Evolutionary conservation across 2,888 invertebrate species (phyloP), one percentile per base, ranked within the genome.

Genomic region (Apeira syringaria): DNA sequence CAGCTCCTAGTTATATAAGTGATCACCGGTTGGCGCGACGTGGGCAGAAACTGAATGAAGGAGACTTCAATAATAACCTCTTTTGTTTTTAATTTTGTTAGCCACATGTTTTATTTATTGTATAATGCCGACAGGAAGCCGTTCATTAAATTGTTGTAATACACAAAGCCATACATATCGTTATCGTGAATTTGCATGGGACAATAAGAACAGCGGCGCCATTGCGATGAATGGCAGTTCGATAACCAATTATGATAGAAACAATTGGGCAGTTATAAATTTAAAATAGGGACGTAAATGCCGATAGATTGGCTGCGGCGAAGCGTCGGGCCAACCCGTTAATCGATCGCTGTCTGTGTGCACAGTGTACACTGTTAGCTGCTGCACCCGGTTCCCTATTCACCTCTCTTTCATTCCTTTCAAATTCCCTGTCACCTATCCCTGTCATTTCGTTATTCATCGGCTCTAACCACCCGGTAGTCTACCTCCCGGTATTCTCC

Each of bases 261-360:
- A 72, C 67, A 69, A 78, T 80, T 78, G 65, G 74, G 68, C 64
- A 64, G 71, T 78, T 70, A 72, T 72, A 63, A 63, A 68, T 79
- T 79, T 71, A 66, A 77, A 81, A 74, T 70, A 61, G 64, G 70
- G 70, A 72, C 63, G 70, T 75, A 71, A 80, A 81, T 73, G 76
- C 80, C 80, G 81, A 83, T 85, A 79, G 71, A 81, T 83, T 78
- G 83, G 76, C 53, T 73, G 72, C 67, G 74, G 73, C 69, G 68
- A 64, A 64, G 62, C 72, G 77, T 5, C 73, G 76, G 73, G 61
- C 73, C 60, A 64, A 68, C 68, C 74, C 76, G 78, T 82, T 84
- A 83, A 88, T 87, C 88, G 88, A 88, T 89, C 80, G 83, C 65
- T 80, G 84, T 84, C 85, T 84, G 80, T 83, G 81, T 86, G 82